phyloP scores from a whole-genome alignment of 2,888 invertebrate species.

The Xestia sexstrigata region DNA sequence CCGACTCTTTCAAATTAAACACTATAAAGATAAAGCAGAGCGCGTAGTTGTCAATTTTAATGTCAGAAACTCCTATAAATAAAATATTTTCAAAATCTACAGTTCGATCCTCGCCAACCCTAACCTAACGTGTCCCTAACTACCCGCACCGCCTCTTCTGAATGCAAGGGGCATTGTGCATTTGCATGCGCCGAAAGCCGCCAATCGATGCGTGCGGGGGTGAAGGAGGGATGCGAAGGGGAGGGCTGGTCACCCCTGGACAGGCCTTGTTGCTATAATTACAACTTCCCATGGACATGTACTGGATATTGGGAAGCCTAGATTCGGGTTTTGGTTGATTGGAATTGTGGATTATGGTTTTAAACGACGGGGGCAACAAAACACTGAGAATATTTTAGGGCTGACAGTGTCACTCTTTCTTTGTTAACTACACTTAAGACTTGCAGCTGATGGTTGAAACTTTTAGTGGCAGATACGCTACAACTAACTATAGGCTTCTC shows the following conservation, averaged over 20 bases:
- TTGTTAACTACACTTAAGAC: neutral
- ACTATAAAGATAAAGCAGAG: neutral
- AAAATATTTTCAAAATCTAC: neutral
- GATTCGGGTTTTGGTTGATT: constrained; percentile 32
- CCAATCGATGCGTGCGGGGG: constrained; percentile 83
- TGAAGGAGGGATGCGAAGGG: constrained; percentile 41
- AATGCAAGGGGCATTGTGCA: constrained; percentile 75
- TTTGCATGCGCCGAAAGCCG: constrained; percentile 80
- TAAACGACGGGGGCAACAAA: too few relatives aligned
- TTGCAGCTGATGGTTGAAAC: neutral
- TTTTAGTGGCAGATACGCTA: neutral
- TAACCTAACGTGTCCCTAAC: constrained; percentile 49
- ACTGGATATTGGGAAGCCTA: constrained; percentile 35
- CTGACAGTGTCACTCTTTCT: neutral
- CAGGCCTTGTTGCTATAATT: constrained; percentile 76
- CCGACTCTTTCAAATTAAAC: too few relatives aligned
- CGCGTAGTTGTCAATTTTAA: neutral
- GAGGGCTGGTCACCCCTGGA: constrained; percentile 57
- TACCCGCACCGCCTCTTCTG: constrained; percentile 47
- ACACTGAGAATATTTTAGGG: neutral
- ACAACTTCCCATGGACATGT: constrained; percentile 66
- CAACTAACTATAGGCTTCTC: neutral
- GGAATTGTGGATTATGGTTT: constrained; percentile 5
- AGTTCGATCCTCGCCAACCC: constrained; percentile 27
- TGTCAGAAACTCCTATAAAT: neutral